A percentile compares a stretch with the other conserved stretches of the same genome.
phyloP scores from a whole-genome alignment of 2,113 vertebrate genomes.

The Takifugu flavidus region DNA sequence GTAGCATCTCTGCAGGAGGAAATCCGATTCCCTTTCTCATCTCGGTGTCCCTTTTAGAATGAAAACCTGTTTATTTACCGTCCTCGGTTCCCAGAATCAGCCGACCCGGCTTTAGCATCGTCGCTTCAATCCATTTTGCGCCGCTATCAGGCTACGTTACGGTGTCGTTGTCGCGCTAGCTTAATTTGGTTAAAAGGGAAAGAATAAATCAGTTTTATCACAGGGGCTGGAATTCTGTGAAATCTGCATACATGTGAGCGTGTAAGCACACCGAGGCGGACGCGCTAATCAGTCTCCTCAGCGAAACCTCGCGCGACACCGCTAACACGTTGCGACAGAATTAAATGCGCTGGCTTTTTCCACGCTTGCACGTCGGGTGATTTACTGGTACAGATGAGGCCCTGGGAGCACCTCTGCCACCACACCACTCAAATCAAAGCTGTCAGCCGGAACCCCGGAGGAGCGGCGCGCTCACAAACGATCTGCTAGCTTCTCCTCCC shows the following conservation, averaged over 20 bases:
- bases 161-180: conserved; percentile 30
- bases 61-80: conserved; percentile 34
- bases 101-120: conserved; percentile 42
- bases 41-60: conserved; percentile 11
- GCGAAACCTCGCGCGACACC: too few relatives aligned
- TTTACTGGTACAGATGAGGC: conserved; percentile 64
- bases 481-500: conserved; percentile 50
- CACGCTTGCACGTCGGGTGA: conserved; percentile 40
- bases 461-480: conserved; percentile 64
- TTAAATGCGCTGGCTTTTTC: conserved; percentile 22
- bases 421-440: conserved; percentile 68
- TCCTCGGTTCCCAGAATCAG: conserved; percentile 15
- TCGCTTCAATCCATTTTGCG: conserved; percentile 59
- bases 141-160: conserved; percentile 40
- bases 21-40: neutral
- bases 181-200: conserved; percentile 69
- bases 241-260: conserved; percentile 21
- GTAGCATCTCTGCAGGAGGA: neutral
- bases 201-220: conserved; percentile 61
- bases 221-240: conserved; percentile 1
- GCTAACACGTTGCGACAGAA: conserved; percentile 17
- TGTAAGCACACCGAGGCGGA: neutral
- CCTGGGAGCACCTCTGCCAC: conserved; percentile 59
- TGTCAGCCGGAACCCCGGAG: conserved; percentile 66
- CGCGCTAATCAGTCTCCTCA: too few relatives aligned